Evolutionary conservation across 1,140 invertebrate genomes (phyloP).

Genomic region (Coenobita brevimanus): DNA sequence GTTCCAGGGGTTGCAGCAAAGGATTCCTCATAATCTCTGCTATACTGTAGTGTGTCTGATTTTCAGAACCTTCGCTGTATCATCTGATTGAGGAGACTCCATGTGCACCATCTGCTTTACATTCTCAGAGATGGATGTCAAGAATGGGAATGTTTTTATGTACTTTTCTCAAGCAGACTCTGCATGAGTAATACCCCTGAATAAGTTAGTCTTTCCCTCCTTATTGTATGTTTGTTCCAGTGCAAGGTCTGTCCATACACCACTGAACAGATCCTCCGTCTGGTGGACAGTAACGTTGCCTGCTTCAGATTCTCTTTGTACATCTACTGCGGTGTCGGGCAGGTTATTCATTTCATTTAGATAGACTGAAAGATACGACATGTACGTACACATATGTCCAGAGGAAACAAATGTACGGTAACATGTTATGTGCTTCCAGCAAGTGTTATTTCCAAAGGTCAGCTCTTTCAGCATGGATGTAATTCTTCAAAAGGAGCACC

Average conservation of each 20-base stretch:
- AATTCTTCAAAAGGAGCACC: background rate
- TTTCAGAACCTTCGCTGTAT: background rate
- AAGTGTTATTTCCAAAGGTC: background rate
- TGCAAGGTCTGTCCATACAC: background rate
- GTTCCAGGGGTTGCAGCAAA: background rate
- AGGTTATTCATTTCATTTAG: constrained; percentile 1
- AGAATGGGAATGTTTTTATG: background rate
- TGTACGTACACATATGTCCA: background rate
- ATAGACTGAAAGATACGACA: background rate
- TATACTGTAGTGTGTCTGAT: too few relatives aligned
- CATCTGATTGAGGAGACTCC: background rate
- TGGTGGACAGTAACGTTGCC: background rate
- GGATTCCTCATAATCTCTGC: background rate
- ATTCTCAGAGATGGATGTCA: background rate
- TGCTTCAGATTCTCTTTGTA: background rate
- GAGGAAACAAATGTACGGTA: constrained; percentile 1
- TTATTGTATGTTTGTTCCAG: too few relatives aligned
- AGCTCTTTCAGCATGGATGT: constrained; percentile 5
- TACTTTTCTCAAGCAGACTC: background rate
- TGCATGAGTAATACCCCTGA: background rate
- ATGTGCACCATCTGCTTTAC: background rate
- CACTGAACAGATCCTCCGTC: background rate
- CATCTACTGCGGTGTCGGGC: background rate
- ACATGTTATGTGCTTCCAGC: background rate
- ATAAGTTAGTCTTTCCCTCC: constrained; percentile 7